A percentile compares a stretch with the other conserved stretches of the same genome.
These are phyloP conservation scores for Nansenia antarctica DNA, from an alignment of 2,113 vertebrate species.

Conservation along the genomic window DNA sequence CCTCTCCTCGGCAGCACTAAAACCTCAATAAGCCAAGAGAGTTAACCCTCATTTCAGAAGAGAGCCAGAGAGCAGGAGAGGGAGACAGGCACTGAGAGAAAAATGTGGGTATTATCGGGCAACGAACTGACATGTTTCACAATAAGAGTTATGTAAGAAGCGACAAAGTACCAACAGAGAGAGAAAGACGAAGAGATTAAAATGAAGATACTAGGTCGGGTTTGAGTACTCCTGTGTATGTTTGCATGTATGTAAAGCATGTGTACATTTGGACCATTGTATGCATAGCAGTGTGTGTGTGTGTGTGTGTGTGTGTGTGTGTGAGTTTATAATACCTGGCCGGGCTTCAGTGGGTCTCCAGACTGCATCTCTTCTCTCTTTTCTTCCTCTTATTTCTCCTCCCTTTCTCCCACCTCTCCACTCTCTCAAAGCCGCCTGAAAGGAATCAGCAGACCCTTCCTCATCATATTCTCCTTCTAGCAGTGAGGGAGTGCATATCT, in stretches of 20 bases:
- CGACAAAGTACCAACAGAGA: neutral
- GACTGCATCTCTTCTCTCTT: conserved; percentile 59
- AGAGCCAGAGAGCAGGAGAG: neutral
- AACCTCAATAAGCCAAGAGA: no score
- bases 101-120: no score
- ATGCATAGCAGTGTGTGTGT: neutral
- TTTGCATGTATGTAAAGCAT: neutral
- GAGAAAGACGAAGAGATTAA: neutral
- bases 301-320: conserved; percentile 3
- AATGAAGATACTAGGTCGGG: neutral
- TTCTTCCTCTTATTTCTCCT: conserved; percentile 20
- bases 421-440: conserved; percentile 79
- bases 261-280: neutral
- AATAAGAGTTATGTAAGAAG: neutral
- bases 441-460: conserved; percentile 76
- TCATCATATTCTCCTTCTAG: conserved; percentile 75
- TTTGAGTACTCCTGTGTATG: neutral
- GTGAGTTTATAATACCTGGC: conserved; percentile 77
- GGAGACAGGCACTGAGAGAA: neutral
- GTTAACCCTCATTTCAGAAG: no score
- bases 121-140: neutral
- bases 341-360: conserved; percentile 8
- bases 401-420: conserved; percentile 70
- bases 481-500: conserved; percentile 43
- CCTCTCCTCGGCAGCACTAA: no score